phyloP scores from a whole-genome alignment of 2,113 vertebrate species.

The Perca flavescens region DNA sequence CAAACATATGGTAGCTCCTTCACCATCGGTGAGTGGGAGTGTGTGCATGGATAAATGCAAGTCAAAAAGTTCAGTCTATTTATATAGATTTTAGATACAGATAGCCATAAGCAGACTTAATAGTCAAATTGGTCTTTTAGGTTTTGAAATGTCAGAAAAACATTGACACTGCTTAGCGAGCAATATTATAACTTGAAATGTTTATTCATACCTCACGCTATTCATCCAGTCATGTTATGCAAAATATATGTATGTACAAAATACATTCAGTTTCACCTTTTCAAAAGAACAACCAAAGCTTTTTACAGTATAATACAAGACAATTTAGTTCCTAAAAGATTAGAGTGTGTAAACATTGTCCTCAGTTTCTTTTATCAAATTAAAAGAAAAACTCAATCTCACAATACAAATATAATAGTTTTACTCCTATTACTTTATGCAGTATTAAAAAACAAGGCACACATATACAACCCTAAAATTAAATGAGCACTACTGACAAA shows the following conservation, averaged over 20 bases:
- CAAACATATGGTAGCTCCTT: background rate
- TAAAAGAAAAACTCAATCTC: slow-evolving; percentile 35
- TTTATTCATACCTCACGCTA: slow-evolving; percentile 73
- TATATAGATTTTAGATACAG: background rate
- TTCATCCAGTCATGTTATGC: slow-evolving; percentile 56
- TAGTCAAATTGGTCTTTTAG: background rate
- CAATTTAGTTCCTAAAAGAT: slow-evolving; percentile 70
- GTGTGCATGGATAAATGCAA: background rate
- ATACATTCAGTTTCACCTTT: slow-evolving; percentile 81
- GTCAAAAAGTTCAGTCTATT: background rate
- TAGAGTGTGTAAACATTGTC: slow-evolving; percentile 83
- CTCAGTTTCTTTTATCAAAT: slow-evolving; percentile 71
- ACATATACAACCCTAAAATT: slow-evolving; percentile 38
- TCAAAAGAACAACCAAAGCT: slow-evolving; percentile 60
- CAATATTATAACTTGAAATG: slow-evolving; percentile 25
- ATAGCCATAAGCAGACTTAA: background rate
- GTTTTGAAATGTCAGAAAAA: slow-evolving; percentile 19
- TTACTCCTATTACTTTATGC: slow-evolving; percentile 24
- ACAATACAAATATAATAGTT: slow-evolving; percentile 55
- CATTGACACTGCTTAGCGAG: background rate
- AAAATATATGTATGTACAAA: slow-evolving; percentile 83
- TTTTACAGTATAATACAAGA: slow-evolving; percentile 84
- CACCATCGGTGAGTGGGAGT: background rate
- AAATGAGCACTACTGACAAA: slow-evolving; percentile 40
- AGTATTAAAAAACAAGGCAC: slow-evolving; percentile 42